Conservation (phyloP, 2,797 vertebrate genomes). For the Atherinosoma microstoma region DNA sequence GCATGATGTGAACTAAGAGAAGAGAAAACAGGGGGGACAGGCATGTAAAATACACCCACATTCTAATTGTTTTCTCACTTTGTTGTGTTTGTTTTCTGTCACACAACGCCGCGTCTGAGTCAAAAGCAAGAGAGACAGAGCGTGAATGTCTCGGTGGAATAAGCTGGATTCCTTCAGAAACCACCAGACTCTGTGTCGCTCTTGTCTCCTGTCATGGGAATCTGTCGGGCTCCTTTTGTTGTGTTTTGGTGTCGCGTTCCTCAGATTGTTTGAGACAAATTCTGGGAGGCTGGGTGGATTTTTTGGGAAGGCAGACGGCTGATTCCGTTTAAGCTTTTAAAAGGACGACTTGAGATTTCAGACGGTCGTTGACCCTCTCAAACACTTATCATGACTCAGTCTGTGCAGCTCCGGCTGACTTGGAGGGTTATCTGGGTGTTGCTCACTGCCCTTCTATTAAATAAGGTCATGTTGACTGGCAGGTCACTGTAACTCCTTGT, state of each 20-base stretch:
- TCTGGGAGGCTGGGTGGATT: background rate
- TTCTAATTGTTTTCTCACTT: slow-evolving; percentile 47
- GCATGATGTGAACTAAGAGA: slow-evolving; percentile 30
- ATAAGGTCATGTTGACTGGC: slow-evolving; percentile 16
- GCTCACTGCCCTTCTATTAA: slow-evolving; percentile 15
- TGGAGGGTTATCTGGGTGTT: slow-evolving; percentile 50
- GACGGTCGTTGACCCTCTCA: slow-evolving; percentile 4
- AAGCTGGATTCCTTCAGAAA: slow-evolving; percentile 62
- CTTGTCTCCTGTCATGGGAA: slow-evolving; percentile 57
- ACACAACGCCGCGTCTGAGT: slow-evolving; percentile 39
- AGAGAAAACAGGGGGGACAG: background rate
- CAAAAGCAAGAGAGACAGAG: slow-evolving; percentile 21
- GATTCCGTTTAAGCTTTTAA: slow-evolving; percentile 6
- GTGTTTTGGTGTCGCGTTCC: slow-evolving; percentile 59
- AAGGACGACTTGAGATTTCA: slow-evolving; percentile 16
- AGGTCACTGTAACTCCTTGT: slow-evolving; percentile 33
- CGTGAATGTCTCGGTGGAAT: slow-evolving; percentile 32
- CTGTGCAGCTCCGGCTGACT: slow-evolving; percentile 14
- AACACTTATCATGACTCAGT: slow-evolving; percentile 22
- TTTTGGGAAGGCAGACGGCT: slow-evolving; percentile 11
- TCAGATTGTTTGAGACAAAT: slow-evolving; percentile 30
- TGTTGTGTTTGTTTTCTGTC: slow-evolving; percentile 49
- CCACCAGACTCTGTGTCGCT: slow-evolving; percentile 71
- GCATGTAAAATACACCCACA: slow-evolving; percentile 4
- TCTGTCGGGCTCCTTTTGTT: slow-evolving; percentile 45